Base-by-base conservation (phyloP, 2,888 invertebrate species). In the Stenurella melanura region DNA sequence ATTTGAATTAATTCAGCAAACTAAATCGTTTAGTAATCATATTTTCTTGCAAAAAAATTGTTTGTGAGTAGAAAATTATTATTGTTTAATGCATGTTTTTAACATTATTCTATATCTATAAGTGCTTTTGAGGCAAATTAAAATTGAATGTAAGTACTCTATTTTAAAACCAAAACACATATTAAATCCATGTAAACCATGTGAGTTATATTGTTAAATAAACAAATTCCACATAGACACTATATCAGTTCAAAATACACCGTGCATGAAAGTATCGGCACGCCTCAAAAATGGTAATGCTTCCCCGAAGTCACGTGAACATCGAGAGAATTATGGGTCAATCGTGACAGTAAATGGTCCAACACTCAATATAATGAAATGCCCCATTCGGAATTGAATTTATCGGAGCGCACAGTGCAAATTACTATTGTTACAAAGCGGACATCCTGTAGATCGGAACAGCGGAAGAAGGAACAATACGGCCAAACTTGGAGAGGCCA, bases 381-480 rank as follows among this genome's bases (percentile, higher is more conserved):
- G 12, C n/a, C 17, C 60, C 26, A 69, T 34, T 69, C 58, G 50
- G 10, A 54, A 18, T 11, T 9, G 42, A 50, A 63, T 63, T 63
- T 50, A 61, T n/a, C 19, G 34, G 21, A 38, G 75, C 64, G 74
- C 77, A 70, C 67, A 69, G 68, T 73, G 61, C 61, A 73, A 78
- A 78, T 78, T 76, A 64, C 75, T 50, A 64, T 71, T 78, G 80
- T 78, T 50, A 76, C 71, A 73, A 30, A 74, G 77, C 80, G 80
- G 78, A 78, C 58, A 67, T 80, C 80, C 80, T 76, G 77, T 63
- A 72, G 60, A 78, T 74, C 68, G 72, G 66, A 71, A 19, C 66
- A 76, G 74, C 78, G 80, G 80, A 80, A 80, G 72, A 61, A 77
- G 80, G 77, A 80, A 78, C 78, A 77, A 73, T 76, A 73, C 66